These are phyloP conservation scores for Tromatobia lineatoria DNA, from an alignment of 2,888 invertebrate species.

Conservation along the genomic window DNA sequence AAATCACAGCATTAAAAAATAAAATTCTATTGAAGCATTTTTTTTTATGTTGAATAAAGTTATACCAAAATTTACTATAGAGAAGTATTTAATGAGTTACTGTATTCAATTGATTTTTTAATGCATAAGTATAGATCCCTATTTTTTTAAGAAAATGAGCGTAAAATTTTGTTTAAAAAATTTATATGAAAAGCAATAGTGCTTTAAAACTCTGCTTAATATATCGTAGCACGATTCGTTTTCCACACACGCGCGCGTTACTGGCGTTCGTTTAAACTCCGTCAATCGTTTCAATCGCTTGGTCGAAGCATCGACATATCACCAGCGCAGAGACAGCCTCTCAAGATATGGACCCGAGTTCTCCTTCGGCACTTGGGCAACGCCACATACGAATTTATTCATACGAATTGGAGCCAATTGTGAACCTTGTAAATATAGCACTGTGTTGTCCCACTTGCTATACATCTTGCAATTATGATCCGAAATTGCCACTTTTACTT, in stretches of 20 bases:
- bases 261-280: slow-evolving; percentile 63
- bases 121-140: too few relatives aligned
- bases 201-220: not conserved
- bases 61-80: too few relatives aligned
- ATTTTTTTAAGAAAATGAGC: too few relatives aligned
- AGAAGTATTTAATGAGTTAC: too few relatives aligned
- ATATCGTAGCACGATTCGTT: slow-evolving; percentile 16
- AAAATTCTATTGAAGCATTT: too few relatives aligned
- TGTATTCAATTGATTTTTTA: too few relatives aligned
- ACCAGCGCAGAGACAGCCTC: not conserved
- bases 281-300: slow-evolving; percentile 62
- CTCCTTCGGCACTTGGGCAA: not conserved
- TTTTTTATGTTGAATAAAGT: too few relatives aligned
- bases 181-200: too few relatives aligned
- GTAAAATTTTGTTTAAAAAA: too few relatives aligned
- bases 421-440: slow-evolving; percentile 8
- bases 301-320: slow-evolving; percentile 40
- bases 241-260: slow-evolving; percentile 46
- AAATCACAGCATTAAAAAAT: too few relatives aligned
- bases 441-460: slow-evolving; percentile 21
- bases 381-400: slow-evolving; percentile 47
- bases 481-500: slow-evolving; percentile 2
- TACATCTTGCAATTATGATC: not conserved
- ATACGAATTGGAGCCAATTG: slow-evolving; percentile 60
- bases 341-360: not conserved